Percentiles rank a stretch among this genome's conserved stretches.
Conservation (phyloP, 2,113 vertebrate species). For the Bothrops jararaca region DNA sequence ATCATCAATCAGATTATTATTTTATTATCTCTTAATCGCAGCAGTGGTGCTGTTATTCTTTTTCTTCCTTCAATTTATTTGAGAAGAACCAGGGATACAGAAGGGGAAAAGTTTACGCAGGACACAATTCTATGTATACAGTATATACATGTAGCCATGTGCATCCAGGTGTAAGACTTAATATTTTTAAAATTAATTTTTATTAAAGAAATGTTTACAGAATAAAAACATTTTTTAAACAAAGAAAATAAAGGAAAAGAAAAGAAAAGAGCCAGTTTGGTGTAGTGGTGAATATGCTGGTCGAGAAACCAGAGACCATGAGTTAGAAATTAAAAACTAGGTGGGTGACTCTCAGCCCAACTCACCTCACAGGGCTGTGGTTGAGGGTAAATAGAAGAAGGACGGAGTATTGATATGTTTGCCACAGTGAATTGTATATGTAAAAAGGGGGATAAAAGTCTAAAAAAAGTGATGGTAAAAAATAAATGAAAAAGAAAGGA, state of each 20-base stretch:
- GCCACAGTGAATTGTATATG: neutral
- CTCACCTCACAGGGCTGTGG: neutral
- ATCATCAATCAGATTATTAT: neutral
- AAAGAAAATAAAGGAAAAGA: neutral
- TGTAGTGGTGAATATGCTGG: neutral
- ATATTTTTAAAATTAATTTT: neutral
- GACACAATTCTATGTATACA: neutral
- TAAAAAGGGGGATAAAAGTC: neutral
- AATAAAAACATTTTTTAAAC: neutral
- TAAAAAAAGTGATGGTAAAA: neutral
- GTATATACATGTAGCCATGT: neutral
- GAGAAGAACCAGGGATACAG: neutral
- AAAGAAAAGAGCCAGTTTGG: neutral
- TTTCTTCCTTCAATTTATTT: neutral
- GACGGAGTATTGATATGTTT: neutral
- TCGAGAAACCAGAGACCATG: neutral
- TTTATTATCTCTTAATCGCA: neutral
- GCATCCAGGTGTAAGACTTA: neutral
- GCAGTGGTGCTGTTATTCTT: neutral
- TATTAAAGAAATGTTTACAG: neutral
- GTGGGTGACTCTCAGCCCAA: neutral
- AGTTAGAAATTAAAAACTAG: neutral
- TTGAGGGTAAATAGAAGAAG: neutral
- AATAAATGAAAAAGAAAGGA: neutral
- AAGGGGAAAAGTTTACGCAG: neutral